Conservation (phyloP, 2,797 vertebrate species). For the Myiotriccus ornatus region DNA sequence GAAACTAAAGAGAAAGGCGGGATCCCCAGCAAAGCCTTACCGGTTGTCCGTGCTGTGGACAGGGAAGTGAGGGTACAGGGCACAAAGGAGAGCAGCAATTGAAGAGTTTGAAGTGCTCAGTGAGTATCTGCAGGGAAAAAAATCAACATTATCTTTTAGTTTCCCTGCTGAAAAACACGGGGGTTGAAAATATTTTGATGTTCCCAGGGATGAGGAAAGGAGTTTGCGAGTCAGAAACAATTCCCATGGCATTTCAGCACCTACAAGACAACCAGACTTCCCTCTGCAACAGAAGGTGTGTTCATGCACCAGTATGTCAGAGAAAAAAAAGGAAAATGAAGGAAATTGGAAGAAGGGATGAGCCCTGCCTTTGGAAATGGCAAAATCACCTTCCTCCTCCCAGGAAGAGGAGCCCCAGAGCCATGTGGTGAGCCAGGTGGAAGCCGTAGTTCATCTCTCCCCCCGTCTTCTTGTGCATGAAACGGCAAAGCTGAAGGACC, state of each 20-base stretch:
- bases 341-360: neutral
- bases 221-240: neutral
- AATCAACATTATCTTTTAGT: neutral
- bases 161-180: neutral
- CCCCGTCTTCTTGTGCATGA: slow-evolving; percentile 92
- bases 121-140: slow-evolving; percentile 81
- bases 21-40: slow-evolving; percentile 69
- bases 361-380: neutral
- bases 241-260: neutral
- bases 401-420: slow-evolving; percentile 92
- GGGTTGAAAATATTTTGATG: neutral
- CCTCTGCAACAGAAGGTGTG: rapidly evolving
- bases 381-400: slow-evolving; percentile 89
- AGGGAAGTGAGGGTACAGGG: slow-evolving; percentile 96
- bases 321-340: neutral
- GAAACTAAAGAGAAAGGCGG: rapidly evolving
- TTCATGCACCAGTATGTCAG: neutral
- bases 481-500: slow-evolving; percentile 94
- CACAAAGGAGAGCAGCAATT: slow-evolving; percentile 94
- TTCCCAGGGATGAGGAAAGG: neutral
- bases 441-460: slow-evolving; percentile 99
- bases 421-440: slow-evolving; percentile 98
- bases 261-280: neutral
- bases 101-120: slow-evolving; percentile 95
- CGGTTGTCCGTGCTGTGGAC: slow-evolving; percentile 97